Evolutionary conservation across 1,140 invertebrate species (phyloP).

Genomic region (Pomphorhynchus laevis): DNA sequence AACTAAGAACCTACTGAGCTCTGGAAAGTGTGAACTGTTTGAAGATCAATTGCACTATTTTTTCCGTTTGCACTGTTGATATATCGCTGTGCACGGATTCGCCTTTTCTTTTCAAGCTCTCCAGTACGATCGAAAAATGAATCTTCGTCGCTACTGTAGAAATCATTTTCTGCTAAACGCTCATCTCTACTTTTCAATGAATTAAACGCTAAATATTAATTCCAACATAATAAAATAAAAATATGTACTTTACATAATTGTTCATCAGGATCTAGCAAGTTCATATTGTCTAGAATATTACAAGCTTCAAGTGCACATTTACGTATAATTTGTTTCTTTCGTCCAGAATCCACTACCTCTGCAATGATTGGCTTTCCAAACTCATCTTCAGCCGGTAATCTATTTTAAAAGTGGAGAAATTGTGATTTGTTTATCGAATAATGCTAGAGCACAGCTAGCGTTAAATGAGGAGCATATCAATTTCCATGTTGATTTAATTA

Average conservation of each 20-base stretch:
- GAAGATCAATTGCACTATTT: too few species aligned
- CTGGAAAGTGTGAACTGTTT: too few species aligned
- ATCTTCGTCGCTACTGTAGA: slow-evolving; percentile 82
- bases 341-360: slow-evolving; percentile 46
- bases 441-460: too few species aligned
- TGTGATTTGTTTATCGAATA: too few species aligned
- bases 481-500: too few species aligned
- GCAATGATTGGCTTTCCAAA: slow-evolving; percentile 35
- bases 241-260: background rate
- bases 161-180: slow-evolving; percentile 53
- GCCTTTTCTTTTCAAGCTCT: slow-evolving; percentile 44
- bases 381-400: slow-evolving; percentile 39
- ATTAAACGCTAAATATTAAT: background rate
- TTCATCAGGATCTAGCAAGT: background rate
- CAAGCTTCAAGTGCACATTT: slow-evolving; percentile 75
- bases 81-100: too few species aligned
- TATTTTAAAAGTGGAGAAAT: too few species aligned
- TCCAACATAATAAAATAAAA: background rate
- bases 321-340: slow-evolving; percentile 63
- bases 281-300: slow-evolving; percentile 35
- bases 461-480: too few species aligned
- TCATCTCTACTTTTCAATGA: slow-evolving; percentile 12
- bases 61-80: too few species aligned
- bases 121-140: slow-evolving; percentile 73
- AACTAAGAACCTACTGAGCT: too few species aligned